These are phyloP conservation scores for Xestia xanthographa DNA, from an alignment of 2,888 invertebrate species.

Conservation along the genomic window DNA sequence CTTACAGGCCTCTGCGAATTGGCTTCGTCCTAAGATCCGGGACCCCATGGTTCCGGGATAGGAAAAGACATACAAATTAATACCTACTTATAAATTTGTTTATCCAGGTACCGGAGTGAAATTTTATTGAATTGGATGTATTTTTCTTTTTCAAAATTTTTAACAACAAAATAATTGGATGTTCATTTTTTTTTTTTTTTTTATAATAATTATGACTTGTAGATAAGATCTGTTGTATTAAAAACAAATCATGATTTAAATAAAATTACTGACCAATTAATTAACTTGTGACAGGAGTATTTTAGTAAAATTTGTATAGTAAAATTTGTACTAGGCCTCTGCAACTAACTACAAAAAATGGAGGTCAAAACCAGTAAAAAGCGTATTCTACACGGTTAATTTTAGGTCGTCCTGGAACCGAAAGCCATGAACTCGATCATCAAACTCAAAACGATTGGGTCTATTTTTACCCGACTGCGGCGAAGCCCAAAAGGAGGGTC, in stretches of 20 bases:
- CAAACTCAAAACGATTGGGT: too few relatives aligned
- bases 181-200: neutral
- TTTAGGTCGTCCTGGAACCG: too few relatives aligned
- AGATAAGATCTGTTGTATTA: neutral
- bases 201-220: neutral
- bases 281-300: neutral
- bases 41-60: conserved; percentile 21
- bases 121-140: neutral
- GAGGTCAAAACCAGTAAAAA: neutral
- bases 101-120: neutral
- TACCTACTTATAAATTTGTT: neutral
- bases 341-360: neutral
- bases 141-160: neutral
- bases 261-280: neutral
- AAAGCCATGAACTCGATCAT: too few relatives aligned
- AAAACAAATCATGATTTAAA: neutral
- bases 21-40: conserved; percentile 1
- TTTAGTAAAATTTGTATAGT: neutral
- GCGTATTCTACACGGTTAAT: neutral
- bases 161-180: neutral
- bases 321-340: neutral
- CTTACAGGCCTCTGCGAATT: neutral
- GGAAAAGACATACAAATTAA: conserved; percentile 32
- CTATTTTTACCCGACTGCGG: too few relatives aligned
- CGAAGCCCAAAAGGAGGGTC: too few relatives aligned